Evolutionary conservation across 2,888 invertebrate genomes (phyloP).

Genomic region (Hirtodrosophila alboralis): DNA sequence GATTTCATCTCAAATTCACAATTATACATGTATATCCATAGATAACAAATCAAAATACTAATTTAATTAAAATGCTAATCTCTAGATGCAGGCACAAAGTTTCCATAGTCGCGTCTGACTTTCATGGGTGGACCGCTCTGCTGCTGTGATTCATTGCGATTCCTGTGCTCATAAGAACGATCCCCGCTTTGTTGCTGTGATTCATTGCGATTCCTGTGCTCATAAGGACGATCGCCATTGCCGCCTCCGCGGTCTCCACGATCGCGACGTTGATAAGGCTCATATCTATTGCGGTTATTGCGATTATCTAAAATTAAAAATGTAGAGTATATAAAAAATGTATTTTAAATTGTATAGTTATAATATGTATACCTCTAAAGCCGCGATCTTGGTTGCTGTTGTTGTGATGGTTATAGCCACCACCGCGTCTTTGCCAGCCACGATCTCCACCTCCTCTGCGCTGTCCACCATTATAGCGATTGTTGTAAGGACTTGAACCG

Average conservation of each 20-base stretch:
- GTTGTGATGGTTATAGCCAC: slow-evolving; percentile 37
- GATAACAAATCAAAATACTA: slow-evolving; percentile 1
- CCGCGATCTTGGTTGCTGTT: slow-evolving; percentile 8
- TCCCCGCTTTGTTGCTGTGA: slow-evolving; percentile 25
- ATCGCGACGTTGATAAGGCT: slow-evolving; percentile 26
- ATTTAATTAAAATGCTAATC: slow-evolving; percentile 54
- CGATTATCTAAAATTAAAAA: slow-evolving; percentile 45
- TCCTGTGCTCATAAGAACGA: slow-evolving; percentile 34
- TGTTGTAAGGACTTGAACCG: slow-evolving; percentile 27
- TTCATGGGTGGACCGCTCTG: slow-evolving; percentile 57
- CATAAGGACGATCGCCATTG: slow-evolving; percentile 25
- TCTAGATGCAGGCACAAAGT: slow-evolving; percentile 80
- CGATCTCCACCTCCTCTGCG: slow-evolving; percentile 46
- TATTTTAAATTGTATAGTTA: too few relatives aligned
- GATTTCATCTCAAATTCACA: neutral
- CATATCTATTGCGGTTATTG: slow-evolving; percentile 31
- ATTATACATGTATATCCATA: slow-evolving; percentile 14
- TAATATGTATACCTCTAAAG: slow-evolving; percentile 38
- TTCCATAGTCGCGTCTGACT: slow-evolving; percentile 74
- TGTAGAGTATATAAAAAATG: too few relatives aligned
- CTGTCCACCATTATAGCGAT: slow-evolving; percentile 59
- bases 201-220: slow-evolving; percentile 41
- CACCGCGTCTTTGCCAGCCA: slow-evolving; percentile 43
- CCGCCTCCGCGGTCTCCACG: slow-evolving; percentile 27
- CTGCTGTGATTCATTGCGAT: slow-evolving; percentile 31